phyloP scores from a whole-genome alignment of 2,113 vertebrate genomes.

The Ariopsis seemanni region DNA sequence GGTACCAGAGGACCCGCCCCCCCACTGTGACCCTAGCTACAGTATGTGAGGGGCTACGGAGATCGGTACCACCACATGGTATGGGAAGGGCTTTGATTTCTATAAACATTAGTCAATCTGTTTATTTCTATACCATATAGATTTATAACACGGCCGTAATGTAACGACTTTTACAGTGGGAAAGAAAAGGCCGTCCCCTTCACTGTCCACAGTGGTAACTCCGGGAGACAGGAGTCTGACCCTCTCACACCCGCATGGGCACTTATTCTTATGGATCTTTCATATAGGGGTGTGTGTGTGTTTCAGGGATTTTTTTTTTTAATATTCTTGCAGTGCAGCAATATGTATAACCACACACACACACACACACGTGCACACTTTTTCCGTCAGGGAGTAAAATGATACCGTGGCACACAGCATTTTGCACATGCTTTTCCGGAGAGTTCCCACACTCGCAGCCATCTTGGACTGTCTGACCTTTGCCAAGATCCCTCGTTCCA shows the following conservation, averaged over 20 bases:
- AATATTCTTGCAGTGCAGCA: slow-evolving; percentile 15
- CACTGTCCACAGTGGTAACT: too few species aligned
- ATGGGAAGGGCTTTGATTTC: not conserved
- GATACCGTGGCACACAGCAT: slow-evolving; percentile 74
- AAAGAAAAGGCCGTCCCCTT: too few species aligned
- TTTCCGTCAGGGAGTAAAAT: slow-evolving; percentile 74
- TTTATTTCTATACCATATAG: not conserved
- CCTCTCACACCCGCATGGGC: not conserved
- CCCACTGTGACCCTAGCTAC: too few species aligned
- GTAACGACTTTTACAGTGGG: not conserved
- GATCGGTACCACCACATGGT: too few species aligned
- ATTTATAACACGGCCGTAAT: not conserved
- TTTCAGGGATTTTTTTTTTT: not conserved
- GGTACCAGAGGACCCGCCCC: too few species aligned
- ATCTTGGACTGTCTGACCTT: slow-evolving; percentile 79
- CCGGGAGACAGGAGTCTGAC: not conserved
- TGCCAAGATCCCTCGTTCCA: slow-evolving; percentile 69
- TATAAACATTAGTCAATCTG: not conserved
- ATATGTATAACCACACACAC: slow-evolving; percentile 41
- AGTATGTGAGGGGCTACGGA: too few species aligned
- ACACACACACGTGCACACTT: slow-evolving; percentile 37
- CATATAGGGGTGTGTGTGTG: not conserved
- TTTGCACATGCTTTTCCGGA: slow-evolving; percentile 78
- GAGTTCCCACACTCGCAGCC: slow-evolving; percentile 78
- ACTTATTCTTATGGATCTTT: not conserved